Evolutionary conservation across 2,113 vertebrate genomes (phyloP).

Genomic region (Mormyrus lacerda): DNA sequence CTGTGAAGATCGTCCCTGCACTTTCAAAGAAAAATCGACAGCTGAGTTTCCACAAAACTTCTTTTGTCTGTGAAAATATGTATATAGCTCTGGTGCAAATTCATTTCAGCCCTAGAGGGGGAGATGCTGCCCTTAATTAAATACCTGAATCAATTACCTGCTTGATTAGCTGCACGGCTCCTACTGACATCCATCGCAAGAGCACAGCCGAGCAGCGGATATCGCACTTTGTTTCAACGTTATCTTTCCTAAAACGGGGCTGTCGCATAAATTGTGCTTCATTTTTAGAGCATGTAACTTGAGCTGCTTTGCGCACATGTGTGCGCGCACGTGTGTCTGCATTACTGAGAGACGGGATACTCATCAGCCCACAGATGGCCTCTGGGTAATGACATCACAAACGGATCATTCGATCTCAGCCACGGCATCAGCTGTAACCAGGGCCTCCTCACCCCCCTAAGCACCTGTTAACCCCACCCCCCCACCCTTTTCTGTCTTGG

Average conservation of each 20-base stretch:
- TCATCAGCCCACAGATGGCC: neutral
- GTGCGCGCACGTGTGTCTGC: neutral
- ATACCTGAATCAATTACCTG: conserved; percentile 1
- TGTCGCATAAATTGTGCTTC: neutral
- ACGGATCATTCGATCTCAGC: neutral
- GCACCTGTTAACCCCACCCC: neutral
- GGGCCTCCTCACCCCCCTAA: neutral
- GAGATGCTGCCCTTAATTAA: neutral
- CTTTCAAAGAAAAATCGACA: neutral
- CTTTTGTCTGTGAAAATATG: neutral
- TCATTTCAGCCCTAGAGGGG: neutral
- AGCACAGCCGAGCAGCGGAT: neutral
- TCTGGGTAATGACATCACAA: neutral
- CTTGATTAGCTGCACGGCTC: neutral
- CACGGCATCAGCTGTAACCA: neutral
- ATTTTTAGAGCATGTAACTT: neutral
- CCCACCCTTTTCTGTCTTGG: neutral
- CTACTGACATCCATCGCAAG: neutral
- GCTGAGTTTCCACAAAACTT: neutral
- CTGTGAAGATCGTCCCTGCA: neutral
- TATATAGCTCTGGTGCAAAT: neutral
- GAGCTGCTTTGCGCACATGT: neutral
- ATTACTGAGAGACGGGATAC: neutral
- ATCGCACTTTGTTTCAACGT: neutral
- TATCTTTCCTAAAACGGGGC: neutral